Conservation (phyloP, 1,140 invertebrate genomes). For the Lasioglossum albipes region DNA sequence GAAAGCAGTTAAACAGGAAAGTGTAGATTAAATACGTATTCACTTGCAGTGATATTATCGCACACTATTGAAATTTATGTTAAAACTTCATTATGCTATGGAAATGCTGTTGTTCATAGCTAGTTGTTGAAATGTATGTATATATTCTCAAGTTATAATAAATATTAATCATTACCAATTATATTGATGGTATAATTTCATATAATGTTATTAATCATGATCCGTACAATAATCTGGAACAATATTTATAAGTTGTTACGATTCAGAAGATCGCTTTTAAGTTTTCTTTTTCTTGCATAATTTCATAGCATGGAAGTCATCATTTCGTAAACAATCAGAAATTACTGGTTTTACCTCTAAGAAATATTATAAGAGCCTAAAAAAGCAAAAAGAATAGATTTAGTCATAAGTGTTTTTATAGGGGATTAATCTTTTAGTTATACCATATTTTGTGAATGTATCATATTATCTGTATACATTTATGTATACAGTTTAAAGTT, state of each 20-base stretch:
- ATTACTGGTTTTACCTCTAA: constrained; percentile 6
- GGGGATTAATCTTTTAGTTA: background rate
- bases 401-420: background rate
- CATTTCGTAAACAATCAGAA: background rate
- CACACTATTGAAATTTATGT: background rate
- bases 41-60: background rate
- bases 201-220: constrained; percentile 53
- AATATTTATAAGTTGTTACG: constrained; percentile 15
- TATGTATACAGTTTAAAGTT: background rate
- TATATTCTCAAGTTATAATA: constrained; percentile 72
- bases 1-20: background rate
- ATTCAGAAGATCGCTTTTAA: constrained; percentile 12
- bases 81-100: constrained; percentile 40
- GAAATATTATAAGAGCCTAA: constrained; percentile 2
- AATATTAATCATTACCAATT: constrained; percentile 62
- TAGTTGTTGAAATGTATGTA: constrained; percentile 66
- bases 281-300: constrained; percentile 2
- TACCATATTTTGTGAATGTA: background rate
- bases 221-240: constrained; percentile 24
- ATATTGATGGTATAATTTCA: constrained; percentile 54
- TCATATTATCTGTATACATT: background rate
- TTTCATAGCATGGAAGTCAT: constrained; percentile 7
- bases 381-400: background rate
- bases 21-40: background rate
- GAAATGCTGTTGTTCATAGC: constrained; percentile 69